Evolutionary conservation across 2,888 invertebrate species (phyloP).

Genomic region (Pasiphila rectangulata): DNA sequence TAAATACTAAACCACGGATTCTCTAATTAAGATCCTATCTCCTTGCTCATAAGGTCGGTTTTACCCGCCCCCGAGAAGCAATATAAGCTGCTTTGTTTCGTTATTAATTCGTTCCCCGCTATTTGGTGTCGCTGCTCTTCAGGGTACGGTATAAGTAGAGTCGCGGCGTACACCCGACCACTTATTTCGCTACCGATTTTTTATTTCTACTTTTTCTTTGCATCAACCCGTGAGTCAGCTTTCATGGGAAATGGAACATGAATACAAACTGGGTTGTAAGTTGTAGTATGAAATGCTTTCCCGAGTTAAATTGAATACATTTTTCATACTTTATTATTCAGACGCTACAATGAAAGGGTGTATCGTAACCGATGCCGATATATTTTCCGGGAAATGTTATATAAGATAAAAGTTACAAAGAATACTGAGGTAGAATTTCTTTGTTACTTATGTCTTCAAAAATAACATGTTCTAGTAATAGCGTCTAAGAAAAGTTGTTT

Average conservation of each 20-base stretch:
- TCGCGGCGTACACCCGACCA: constrained; percentile 56
- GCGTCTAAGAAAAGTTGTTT: background rate
- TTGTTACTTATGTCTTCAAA: too few relatives aligned
- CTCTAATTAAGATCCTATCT: constrained; percentile 74
- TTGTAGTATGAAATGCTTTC: constrained; percentile 8
- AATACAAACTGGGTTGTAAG: constrained; percentile 12
- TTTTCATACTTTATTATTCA: constrained; percentile 16
- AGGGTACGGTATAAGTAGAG: constrained; percentile 63
- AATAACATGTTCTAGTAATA: background rate
- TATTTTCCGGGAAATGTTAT: too few relatives aligned
- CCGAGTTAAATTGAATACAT: constrained; percentile 11
- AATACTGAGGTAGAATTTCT: too few relatives aligned
- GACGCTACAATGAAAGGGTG: constrained; percentile 7
- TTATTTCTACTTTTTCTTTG: constrained; percentile 32
- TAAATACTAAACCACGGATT: constrained; percentile 56
- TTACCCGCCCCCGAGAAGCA: constrained; percentile 42
- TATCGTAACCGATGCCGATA: background rate
- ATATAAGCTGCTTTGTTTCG: constrained; percentile 70
- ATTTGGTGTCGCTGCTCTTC: constrained; percentile 76
- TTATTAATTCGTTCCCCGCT: constrained; percentile 73
- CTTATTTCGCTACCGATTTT: constrained; percentile 49
- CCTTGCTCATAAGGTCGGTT: constrained; percentile 57
- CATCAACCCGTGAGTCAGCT: constrained; percentile 22
- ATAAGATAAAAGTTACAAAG: background rate
- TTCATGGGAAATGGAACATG: constrained; percentile 21